These are phyloP conservation scores for Pterocles gutturalis DNA, from an alignment of 2,113 vertebrate species.

Conservation along the genomic window DNA sequence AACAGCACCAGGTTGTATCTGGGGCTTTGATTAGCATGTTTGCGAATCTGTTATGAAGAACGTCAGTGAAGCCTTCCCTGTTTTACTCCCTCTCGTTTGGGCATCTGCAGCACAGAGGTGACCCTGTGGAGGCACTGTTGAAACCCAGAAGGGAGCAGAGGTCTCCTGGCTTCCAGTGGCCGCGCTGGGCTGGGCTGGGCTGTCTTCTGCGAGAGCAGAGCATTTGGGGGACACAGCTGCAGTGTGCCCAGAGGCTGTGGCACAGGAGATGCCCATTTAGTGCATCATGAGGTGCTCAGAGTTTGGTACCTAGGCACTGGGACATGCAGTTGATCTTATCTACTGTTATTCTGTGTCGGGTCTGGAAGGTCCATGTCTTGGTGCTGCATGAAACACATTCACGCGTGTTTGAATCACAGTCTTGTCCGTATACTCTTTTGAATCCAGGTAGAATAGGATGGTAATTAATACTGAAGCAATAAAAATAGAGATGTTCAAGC, in stretches of 20 bases:
- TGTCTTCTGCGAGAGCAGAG: not conserved
- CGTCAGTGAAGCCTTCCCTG: not conserved
- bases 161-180: not conserved
- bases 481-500: not conserved
- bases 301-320: not conserved
- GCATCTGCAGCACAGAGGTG: not conserved
- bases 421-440: not conserved
- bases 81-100: not conserved
- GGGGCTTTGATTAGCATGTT: not conserved
- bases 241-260: not conserved
- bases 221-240: fast-evolving
- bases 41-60: not conserved
- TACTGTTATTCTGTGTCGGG: not conserved
- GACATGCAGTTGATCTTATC: not conserved
- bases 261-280: not conserved
- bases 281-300: not conserved
- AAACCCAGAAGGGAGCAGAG: not conserved
- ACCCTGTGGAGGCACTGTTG: not conserved
- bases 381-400: not conserved
- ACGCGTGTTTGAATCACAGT: not conserved
- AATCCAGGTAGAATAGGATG: not conserved
- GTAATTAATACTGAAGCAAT: constrained; percentile 5
- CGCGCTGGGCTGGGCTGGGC: not conserved
- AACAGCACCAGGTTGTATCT: not conserved
- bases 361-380: not conserved